Conservation (phyloP, 2,113 vertebrate species). For the Semnornis frantzii region DNA sequence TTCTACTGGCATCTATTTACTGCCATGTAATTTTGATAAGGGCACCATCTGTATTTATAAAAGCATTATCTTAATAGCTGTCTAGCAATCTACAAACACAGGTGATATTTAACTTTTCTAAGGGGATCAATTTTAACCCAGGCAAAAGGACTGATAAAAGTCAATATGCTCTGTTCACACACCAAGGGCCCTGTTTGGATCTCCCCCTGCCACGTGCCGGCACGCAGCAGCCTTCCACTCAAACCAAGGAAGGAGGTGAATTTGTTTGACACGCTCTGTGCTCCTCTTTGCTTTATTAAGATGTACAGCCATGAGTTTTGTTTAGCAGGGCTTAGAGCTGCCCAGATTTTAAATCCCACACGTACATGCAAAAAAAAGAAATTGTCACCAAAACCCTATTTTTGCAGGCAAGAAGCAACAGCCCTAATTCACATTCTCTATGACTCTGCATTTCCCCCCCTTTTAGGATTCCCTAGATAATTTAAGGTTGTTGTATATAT, state of each 20-base stretch:
- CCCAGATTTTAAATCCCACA: conserved; percentile 5
- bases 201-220: not conserved
- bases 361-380: not conserved
- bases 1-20: conserved; percentile 79
- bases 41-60: conserved; percentile 84
- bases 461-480: not conserved
- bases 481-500: not conserved
- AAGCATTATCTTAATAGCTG: conserved; percentile 84
- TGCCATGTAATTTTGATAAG: conserved; percentile 82
- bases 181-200: conserved; percentile 39
- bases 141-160: conserved; percentile 75
- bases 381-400: not conserved
- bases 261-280: not conserved
- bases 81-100: conserved; percentile 80
- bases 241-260: not conserved
- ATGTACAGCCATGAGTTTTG: conserved; percentile 55
- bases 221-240: conserved; percentile 27
- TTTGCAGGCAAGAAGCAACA: not conserved
- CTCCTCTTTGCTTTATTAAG: conserved; percentile 62
- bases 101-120: conserved; percentile 84
- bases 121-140: conserved; percentile 78
- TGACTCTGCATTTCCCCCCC: not conserved
- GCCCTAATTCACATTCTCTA: not conserved
- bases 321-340: conserved; percentile 23
- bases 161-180: conserved; percentile 71